Conservation (phyloP, 2,888 invertebrate genomes). For the Stenchaetothrips biformis region DNA sequence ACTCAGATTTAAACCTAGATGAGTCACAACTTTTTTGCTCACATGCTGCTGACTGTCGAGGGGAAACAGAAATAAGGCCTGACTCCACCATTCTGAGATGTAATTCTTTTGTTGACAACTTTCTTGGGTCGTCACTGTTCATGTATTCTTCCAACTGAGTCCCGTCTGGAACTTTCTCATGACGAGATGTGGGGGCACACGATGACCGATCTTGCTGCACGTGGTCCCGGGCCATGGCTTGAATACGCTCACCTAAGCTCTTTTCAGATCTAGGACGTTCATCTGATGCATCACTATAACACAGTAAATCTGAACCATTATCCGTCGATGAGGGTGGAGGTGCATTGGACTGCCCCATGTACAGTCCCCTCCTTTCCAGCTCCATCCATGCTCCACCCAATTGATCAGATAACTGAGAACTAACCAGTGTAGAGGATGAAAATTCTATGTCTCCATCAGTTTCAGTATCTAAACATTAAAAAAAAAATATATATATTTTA, state of each 20-base stretch:
- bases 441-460: constrained; percentile 1
- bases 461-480: neutral
- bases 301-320: neutral
- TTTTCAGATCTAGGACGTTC: neutral
- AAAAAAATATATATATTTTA: no score
- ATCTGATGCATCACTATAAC: neutral
- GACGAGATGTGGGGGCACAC: neutral
- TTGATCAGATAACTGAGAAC: constrained; percentile 6
- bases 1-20: no score
- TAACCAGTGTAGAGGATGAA: neutral
- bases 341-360: neutral
- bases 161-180: neutral
- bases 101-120: neutral
- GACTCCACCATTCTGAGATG: neutral
- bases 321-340: neutral
- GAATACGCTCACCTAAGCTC: neutral
- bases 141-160: neutral
- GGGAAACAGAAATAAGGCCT: neutral
- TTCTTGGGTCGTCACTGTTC: neutral
- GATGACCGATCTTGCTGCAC: neutral
- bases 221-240: neutral
- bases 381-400: constrained; percentile 5
- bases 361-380: neutral
- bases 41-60: neutral
- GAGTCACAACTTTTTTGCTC: no score